Base-by-base conservation (phyloP, 1,140 invertebrate species). In the Drosophila parvula region DNA sequence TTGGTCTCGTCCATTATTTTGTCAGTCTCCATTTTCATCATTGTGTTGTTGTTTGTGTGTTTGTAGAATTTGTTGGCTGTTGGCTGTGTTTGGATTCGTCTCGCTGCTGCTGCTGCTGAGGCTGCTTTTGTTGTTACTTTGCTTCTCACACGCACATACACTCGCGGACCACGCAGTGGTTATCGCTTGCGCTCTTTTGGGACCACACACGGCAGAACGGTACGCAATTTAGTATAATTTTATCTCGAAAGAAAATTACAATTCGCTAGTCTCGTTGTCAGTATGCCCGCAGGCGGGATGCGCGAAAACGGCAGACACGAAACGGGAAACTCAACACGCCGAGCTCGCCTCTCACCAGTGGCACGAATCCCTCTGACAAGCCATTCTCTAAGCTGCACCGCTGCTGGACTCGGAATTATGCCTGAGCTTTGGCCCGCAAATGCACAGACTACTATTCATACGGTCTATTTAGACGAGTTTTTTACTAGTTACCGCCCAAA, bases 1-100 rank as follows among this genome's bases (percentile, higher is more conserved):
- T 93, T 93, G 73, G 92, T 90, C 69, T 93, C 93, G 78, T 93
- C 93, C 86, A 93, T 92, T 76, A 93, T 92, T 92, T 93, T 93
- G 90, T 93, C 93, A 91, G 93, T 93, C 92, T 93, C 93, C 93
- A 93, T 93, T 92, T 92, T 93, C 83, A 93, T 91, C 91, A 92
- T 92, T 85, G 78, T 91, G 74, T 80, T 90, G 64, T 86, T 74
- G 59, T 74, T 84, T 77, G 53, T 81, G 58, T 67, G 76, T 74
- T 90, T 90, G 60, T 79, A 78, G 55, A 74, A 73, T 81, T 78
- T 83, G 74, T 70, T 74, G 62, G 76, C 71, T 79, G 76, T 48
- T 81, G 58, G 62, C 53, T 70, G 50, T 62, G 50, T 40, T 45
- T 62, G 61, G 40, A 45, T 53, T 57, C 57, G 55, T 79, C 81